Percentiles rank a stretch among this genome's conserved stretches.
phyloP scores from a whole-genome alignment of 2,113 vertebrate species.

The Trichomycterus rosablanca region DNA sequence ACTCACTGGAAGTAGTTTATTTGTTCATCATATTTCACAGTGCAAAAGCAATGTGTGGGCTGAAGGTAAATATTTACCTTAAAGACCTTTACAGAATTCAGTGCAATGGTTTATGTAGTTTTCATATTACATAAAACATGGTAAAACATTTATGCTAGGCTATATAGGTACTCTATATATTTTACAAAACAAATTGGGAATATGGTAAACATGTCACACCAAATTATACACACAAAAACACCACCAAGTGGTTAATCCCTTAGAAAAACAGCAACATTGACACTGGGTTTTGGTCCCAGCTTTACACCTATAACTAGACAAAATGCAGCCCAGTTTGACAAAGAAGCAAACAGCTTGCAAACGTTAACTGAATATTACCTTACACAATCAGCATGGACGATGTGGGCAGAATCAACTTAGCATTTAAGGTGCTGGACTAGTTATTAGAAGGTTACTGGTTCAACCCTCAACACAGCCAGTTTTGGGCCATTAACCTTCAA shows the following conservation, averaged over 20 bases:
- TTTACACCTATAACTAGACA: background rate
- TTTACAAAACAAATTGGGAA: background rate
- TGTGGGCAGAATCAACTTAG: too few relatives aligned
- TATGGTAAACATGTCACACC: constrained; percentile 11
- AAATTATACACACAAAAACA: background rate
- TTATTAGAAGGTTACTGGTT: too few relatives aligned
- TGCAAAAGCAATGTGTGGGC: constrained; percentile 16
- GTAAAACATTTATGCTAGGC: constrained; percentile 8
- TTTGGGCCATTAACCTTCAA: too few relatives aligned
- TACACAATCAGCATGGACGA: too few relatives aligned
- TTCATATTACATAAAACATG: background rate
- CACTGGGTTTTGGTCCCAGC: background rate
- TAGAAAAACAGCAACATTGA: background rate
- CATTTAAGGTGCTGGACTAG: too few relatives aligned
- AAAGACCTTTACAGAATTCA: constrained; percentile 7
- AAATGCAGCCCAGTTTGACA: background rate
- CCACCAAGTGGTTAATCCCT: constrained; percentile 4
- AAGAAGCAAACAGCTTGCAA: background rate
- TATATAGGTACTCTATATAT: constrained; percentile 1
- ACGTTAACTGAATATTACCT: too few relatives aligned
- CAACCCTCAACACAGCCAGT: too few relatives aligned
- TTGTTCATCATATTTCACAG: background rate
- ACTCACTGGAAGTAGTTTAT: too few relatives aligned
- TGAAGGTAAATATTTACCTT: constrained; percentile 5
- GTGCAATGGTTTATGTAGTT: constrained; percentile 13